Conservation (phyloP, 2,113 vertebrate species). For the Rhadina sibilatrix region DNA sequence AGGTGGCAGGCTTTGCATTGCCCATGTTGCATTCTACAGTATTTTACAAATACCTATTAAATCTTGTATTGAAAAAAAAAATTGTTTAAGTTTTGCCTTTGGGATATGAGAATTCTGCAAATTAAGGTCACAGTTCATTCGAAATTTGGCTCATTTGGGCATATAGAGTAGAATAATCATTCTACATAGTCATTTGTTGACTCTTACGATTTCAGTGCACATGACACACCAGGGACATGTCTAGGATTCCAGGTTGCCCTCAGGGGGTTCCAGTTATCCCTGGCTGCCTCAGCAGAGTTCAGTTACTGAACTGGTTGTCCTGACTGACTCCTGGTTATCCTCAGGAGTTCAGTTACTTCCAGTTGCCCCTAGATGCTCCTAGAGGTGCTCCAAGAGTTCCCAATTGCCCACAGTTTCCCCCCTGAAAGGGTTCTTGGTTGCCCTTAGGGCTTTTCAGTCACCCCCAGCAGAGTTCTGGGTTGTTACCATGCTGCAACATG, state of each 20-base stretch:
- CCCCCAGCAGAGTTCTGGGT: not conserved
- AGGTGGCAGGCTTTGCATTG: not conserved
- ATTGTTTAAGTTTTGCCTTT: not conserved
- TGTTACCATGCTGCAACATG: not conserved
- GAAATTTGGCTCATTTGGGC: not conserved
- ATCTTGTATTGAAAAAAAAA: not conserved
- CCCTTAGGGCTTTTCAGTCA: not conserved
- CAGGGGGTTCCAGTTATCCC: not conserved
- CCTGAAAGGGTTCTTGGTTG: accelerated
- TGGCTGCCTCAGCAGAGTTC: not conserved
- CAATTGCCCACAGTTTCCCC: not conserved
- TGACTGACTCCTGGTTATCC: not conserved
- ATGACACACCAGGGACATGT: not conserved
- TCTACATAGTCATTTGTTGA: too few relatives aligned
- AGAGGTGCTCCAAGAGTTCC: not conserved
- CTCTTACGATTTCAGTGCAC: not conserved
- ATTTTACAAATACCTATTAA: not conserved
- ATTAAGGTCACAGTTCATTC: not conserved
- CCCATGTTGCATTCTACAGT: not conserved
- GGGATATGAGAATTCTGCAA: not conserved
- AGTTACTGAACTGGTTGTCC: not conserved
- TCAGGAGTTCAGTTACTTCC: not conserved
- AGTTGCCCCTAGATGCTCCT: not conserved
- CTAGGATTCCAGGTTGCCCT: not conserved
- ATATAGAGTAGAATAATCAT: not conserved